Evolutionary conservation across 2,888 invertebrate species (phyloP), one percentile per base, ranked within the genome.

Genomic region (Dascillus cervinus): DNA sequence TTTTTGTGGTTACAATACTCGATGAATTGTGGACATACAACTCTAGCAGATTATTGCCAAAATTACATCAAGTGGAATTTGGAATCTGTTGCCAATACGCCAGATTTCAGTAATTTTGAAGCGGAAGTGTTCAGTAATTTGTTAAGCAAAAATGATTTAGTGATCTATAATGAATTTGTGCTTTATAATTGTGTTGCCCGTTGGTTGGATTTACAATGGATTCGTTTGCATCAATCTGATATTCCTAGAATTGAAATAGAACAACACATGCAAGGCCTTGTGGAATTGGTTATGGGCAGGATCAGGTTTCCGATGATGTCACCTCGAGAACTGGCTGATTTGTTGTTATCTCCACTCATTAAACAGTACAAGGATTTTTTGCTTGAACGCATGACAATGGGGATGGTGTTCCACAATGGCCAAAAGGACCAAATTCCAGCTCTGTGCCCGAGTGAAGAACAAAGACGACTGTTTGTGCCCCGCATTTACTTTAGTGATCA

Each of bases 261-360:
- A 35, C 55, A 65, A 3, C 75, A 79, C 39, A 75, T 83, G 66
- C 75, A 78, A 37, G 70, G 76, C 3, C 66, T 89, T 0, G 80
- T 89, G 0, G 72, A 79, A 25, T 75, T 78, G 23, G 78, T 88
- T 0, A 82, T 90, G 71, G 70, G 79, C 1, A 79, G 82, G 40
- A 77, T 90, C 34, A 66, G 77, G 46, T 96, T 95, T 65, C 89
- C 94, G 1, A 92, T 94, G 90, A 94, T 96, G 90, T 79, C 86
- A 10, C 87, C 90, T 0, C 72, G 82, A 30, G 89, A 96, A 60
- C 61, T 96, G 42, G 84, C 88, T 1, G 82, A 85, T 53, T 62
- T 96, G 13, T 66, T 92, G 26, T 66, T 88, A 8, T 82, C 80
- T 13, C 83, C 86, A 0, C 65, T 92, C 4, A 79, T 85, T 2